Evolutionary conservation across 2,888 invertebrate genomes (phyloP).

Genomic region (Slavum lentiscoides): DNA sequence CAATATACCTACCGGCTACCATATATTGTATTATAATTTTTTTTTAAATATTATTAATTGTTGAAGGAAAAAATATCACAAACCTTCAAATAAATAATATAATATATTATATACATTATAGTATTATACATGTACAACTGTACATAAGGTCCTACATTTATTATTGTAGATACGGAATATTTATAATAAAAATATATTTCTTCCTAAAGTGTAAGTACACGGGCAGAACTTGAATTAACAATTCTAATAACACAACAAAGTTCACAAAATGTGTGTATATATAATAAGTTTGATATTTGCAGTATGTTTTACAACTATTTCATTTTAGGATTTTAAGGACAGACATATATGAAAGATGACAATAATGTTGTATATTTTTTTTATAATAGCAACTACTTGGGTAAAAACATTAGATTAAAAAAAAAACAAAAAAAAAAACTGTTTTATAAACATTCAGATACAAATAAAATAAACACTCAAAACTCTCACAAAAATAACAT

Average conservation of each 20-base stretch:
- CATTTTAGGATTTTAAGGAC: not conserved
- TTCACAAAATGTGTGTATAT: not conserved
- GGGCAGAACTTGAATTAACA: no score
- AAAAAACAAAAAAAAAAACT: slow-evolving; percentile 23
- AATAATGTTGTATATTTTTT: slow-evolving; percentile 12
- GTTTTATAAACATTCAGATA: slow-evolving; percentile 31
- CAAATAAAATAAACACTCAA: slow-evolving; percentile 37
- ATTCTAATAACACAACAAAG: slow-evolving; percentile 2
- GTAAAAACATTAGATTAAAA: slow-evolving; percentile 10
- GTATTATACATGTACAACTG: no score
- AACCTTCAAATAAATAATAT: no score
- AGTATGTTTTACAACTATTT: not conserved
- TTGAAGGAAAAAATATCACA: no score
- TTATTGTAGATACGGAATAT: no score
- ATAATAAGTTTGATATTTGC: not conserved
- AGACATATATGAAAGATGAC: not conserved
- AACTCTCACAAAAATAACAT: slow-evolving; percentile 45
- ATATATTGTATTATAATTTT: not conserved
- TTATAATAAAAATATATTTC: no score
- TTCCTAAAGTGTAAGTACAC: no score
- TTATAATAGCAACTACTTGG: slow-evolving; percentile 14
- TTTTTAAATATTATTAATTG: no score
- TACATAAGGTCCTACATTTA: no score
- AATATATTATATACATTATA: no score
- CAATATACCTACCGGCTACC: not conserved